phyloP scores from a whole-genome alignment of 92 coral and sea anemone genomes.

The Phymanthus crucifer region DNA sequence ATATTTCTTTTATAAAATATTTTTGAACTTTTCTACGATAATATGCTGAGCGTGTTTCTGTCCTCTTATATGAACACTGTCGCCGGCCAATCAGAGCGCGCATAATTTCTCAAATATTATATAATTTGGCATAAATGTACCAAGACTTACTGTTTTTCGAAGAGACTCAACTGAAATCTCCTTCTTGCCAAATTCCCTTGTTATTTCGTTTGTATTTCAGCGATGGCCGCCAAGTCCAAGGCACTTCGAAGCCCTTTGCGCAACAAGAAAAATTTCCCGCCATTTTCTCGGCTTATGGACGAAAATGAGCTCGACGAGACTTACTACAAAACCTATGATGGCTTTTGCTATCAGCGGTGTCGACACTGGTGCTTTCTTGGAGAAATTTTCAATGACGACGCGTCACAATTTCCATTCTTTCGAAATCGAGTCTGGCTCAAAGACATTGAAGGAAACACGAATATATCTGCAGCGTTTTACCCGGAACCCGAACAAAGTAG shows the following conservation, averaged over 20 bases:
- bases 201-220: background rate
- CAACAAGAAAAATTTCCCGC: constrained; percentile 21
- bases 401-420: constrained; percentile 8
- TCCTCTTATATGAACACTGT: too few relatives aligned
- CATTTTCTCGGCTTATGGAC: constrained; percentile 5
- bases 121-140: too few relatives aligned
- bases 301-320: constrained; percentile 3
- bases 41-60: too few relatives aligned
- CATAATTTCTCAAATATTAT: too few relatives aligned
- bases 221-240: constrained; percentile 13
- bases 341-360: background rate
- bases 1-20: too few relatives aligned
- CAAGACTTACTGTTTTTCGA: too few relatives aligned
- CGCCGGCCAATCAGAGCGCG: too few relatives aligned
- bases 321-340: constrained; percentile 12
- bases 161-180: too few relatives aligned
- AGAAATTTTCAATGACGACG: constrained; percentile 18
- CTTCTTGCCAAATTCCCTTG: too few relatives aligned
- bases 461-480: constrained; percentile 24
- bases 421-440: constrained; percentile 25
- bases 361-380: constrained; percentile 34
- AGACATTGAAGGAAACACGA: constrained; percentile 13
- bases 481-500: constrained; percentile 24
- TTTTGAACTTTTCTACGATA: too few relatives aligned
- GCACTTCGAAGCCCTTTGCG: constrained; percentile 9